These are phyloP conservation scores for Stenotaenia linearis DNA, from an alignment of 2,888 invertebrate species.

Conservation along the genomic window DNA sequence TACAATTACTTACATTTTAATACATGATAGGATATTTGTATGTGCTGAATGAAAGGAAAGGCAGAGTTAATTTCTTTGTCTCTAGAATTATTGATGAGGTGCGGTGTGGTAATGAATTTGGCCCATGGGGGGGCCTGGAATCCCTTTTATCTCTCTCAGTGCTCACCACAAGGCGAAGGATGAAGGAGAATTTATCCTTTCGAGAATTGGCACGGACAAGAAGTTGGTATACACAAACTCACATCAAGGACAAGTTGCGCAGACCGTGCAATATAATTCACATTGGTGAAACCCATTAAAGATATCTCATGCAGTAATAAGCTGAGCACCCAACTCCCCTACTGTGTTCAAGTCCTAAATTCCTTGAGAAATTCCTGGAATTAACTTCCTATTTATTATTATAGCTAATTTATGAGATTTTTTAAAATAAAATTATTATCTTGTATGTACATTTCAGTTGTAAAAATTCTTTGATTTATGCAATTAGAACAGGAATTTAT, in stretches of 20 bases:
- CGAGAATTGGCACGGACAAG: constrained; percentile 20
- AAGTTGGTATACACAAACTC: constrained; percentile 26
- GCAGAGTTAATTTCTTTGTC: constrained; percentile 17
- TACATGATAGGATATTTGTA: background rate
- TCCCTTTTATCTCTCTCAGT: constrained; percentile 23
- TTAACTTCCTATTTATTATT: background rate
- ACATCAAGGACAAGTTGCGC: background rate
- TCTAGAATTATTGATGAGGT: constrained; percentile 12
- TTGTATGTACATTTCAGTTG: background rate
- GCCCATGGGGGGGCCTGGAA: constrained; percentile 14
- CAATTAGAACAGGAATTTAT: background rate
- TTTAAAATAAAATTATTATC: too few species aligned
- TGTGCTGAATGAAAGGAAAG: background rate
- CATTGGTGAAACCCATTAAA: constrained; percentile 7
- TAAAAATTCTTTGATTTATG: background rate
- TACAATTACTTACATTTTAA: background rate
- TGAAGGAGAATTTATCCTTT: constrained; percentile 23
- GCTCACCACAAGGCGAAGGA: constrained; percentile 22
- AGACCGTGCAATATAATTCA: constrained; percentile 17
- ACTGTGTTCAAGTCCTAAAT: background rate
- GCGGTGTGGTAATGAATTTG: constrained; percentile 26
- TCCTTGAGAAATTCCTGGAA: background rate
- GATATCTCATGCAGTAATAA: background rate
- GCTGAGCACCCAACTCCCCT: background rate
- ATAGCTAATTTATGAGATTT: background rate